Base-by-base conservation (phyloP, 2,113 vertebrate genomes). In the Rhizomys pruinosus region DNA sequence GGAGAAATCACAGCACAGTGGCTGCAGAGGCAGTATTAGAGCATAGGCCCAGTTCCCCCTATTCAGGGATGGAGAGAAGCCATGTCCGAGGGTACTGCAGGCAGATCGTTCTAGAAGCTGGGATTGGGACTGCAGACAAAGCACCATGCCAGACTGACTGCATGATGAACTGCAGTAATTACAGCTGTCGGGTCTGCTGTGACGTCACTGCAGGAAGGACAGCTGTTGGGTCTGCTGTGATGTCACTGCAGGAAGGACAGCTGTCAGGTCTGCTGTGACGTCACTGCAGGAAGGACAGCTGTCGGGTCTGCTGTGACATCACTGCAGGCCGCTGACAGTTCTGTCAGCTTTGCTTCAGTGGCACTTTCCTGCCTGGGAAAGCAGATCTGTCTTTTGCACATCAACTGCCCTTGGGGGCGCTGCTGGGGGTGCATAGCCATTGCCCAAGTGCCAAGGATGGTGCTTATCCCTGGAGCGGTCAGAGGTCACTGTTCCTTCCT, bases 211-310 rank as follows among this genome's bases (percentile, higher is more conserved):
- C n/a, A n/a, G n/a, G n/a, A n/a, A n/a, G n/a, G n/a, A n/a, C n/a
- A n/a, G n/a, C n/a, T n/a, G n/a, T n/a, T n/a, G n/a, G n/a, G n/a
- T n/a, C n/a, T n/a, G n/a, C n/a, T n/a, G n/a, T n/a, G n/a, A n/a
- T n/a, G n/a, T n/a, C n/a, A n/a, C n/a, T n/a, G n/a, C n/a, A n/a
- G n/a, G n/a, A n/a, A n/a, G n/a, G n/a, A 90, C 89, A 95, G 94
- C 90, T 93, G 84, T 95, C 2, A 0, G 85, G 72, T 89, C 87
- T 91, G 66, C 66, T 85, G 89, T 93, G 96, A 96, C 4, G 63
- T 95, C 81, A 82, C 68, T 3, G 4, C 42, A 3, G 85, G 91
- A n/a, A n/a, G 95, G 95, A 90, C 89, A 95, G 94, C 90, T 93
- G 84, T 95, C 2, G 0, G 85, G 72, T 89, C 87, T 91, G 66